Conservation (phyloP, 1,140 invertebrate genomes). For the Anastatus disparis region DNA sequence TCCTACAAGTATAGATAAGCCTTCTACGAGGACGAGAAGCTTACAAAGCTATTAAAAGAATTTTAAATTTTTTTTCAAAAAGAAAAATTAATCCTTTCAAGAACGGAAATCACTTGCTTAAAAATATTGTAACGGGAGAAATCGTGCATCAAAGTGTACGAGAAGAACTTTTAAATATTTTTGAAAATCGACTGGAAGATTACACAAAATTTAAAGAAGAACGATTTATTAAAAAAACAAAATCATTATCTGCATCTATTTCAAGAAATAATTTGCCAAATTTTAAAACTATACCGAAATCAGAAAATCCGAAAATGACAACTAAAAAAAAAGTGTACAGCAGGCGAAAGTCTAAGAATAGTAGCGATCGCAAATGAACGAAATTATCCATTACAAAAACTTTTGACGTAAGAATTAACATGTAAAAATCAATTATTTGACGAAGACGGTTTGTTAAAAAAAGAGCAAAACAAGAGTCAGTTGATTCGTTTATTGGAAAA, state of each 20-base stretch:
- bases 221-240: neutral
- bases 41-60: too few species aligned
- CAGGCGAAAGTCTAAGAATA: neutral
- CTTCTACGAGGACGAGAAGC: too few species aligned
- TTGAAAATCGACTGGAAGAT: neutral
- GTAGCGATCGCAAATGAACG: neutral
- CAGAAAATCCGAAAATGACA: too few species aligned
- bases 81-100: too few species aligned
- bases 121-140: too few species aligned
- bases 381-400: neutral
- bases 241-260: neutral
- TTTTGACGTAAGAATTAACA: neutral
- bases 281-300: neutral
- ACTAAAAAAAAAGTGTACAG: neutral
- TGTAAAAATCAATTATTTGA: neutral
- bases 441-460: conserved; percentile 2
- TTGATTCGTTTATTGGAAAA: neutral
- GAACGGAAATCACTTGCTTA: too few species aligned
- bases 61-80: too few species aligned
- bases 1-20: too few species aligned
- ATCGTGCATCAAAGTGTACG: neutral
- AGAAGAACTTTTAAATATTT: conserved; percentile 2
- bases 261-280: neutral
- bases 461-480: conserved; percentile 6
- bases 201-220: neutral